Evolutionary conservation across 2,113 vertebrate species (phyloP).

Genomic region (Isichthys henryi): DNA sequence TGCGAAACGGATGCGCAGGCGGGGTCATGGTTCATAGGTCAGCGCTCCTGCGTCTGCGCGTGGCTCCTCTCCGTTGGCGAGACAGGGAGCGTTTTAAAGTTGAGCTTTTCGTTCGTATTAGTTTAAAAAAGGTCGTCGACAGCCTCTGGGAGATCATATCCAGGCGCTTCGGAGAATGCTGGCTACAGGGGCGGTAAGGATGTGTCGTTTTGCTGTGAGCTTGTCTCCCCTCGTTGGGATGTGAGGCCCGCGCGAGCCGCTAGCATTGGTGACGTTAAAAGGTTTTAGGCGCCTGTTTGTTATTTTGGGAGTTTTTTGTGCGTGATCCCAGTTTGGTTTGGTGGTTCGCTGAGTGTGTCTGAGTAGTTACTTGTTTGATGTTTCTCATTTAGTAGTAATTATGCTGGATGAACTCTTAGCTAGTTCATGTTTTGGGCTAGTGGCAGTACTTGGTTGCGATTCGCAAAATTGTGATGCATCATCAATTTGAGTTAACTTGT

Average conservation of each 20-base stretch:
- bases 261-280: background rate
- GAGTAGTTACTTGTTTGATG: background rate
- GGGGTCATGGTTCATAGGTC: slow-evolving; percentile 21
- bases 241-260: background rate
- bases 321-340: background rate
- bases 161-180: slow-evolving; percentile 51
- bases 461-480: background rate
- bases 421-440: background rate
- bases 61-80: slow-evolving; percentile 5
- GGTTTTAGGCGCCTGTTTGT: background rate
- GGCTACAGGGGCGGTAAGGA: slow-evolving; percentile 65
- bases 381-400: background rate
- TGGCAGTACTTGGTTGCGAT: background rate
- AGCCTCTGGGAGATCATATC: slow-evolving; percentile 2
- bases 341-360: background rate
- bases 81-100: slow-evolving; percentile 21
- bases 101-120: background rate
- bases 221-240: background rate
- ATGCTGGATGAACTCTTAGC: background rate
- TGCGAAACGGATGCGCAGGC: background rate
- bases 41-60: background rate
- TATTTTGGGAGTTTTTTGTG: background rate
- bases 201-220: background rate
- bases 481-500: no score
- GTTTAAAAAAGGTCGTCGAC: slow-evolving; percentile 19